Evolutionary conservation across 2,797 vertebrate genomes (phyloP).

Genomic region (Moxostoma hubbsi): DNA sequence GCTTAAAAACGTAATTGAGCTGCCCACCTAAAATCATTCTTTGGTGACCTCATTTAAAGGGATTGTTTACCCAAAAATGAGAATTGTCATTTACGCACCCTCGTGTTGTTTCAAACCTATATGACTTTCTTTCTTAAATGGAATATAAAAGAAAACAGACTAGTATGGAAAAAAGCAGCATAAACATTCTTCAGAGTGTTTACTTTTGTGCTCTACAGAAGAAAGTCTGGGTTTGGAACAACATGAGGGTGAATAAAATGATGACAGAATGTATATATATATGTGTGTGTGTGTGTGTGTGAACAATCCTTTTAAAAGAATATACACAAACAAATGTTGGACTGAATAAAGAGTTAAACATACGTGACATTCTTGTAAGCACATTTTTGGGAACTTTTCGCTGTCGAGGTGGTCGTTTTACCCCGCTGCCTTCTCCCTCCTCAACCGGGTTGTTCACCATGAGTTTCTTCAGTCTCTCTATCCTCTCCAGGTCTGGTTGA

Average conservation of each 20-base stretch:
- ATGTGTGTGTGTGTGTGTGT: no score
- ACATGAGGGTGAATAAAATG: neutral
- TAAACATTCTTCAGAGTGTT: no score
- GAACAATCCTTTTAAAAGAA: no score
- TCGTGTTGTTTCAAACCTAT: no score
- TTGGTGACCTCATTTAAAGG: neutral
- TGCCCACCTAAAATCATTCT: neutral
- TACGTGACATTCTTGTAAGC: constrained; percentile 92
- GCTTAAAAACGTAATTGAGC: neutral
- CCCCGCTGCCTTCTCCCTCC: constrained; percentile 63
- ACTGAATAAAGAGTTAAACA: constrained; percentile 2
- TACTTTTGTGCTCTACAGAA: no score
- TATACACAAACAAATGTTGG: no score
- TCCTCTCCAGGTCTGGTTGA: constrained; percentile 80
- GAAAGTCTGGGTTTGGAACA: neutral
- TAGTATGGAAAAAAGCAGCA: no score
- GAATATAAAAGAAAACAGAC: no score
- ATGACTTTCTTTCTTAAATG: no score
- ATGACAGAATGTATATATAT: neutral
- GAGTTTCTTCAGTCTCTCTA: constrained; percentile 82
- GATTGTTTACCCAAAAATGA: no score
- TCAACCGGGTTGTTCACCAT: constrained; percentile 76
- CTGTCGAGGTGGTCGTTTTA: constrained; percentile 59
- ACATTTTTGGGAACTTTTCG: constrained; percentile 84
- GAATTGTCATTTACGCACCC: no score